Conservation (phyloP, 1,140 invertebrate genomes). For the Papilio helenus region DNA sequence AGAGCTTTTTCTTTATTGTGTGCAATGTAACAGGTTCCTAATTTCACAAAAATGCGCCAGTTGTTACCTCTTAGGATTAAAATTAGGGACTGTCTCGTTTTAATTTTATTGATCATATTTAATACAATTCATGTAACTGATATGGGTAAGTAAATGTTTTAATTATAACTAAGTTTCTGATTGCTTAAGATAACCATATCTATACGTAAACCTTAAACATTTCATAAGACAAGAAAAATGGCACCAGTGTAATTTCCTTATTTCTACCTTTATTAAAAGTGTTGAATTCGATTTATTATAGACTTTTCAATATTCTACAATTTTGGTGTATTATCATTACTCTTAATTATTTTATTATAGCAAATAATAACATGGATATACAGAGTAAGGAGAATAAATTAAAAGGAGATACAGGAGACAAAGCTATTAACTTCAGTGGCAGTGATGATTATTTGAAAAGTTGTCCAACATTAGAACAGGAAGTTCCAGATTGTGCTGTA, state of each 20-base stretch:
- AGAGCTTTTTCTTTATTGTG: not conserved
- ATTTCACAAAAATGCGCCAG: slow-evolving; percentile 50
- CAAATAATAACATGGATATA: slow-evolving; percentile 76
- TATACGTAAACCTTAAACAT: not conserved
- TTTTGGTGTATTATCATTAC: not conserved
- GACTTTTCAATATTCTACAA: not conserved
- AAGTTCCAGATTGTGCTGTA: slow-evolving; percentile 74
- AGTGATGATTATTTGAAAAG: slow-evolving; percentile 75
- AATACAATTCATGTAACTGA: slow-evolving; percentile 77
- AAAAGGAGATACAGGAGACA: slow-evolving; percentile 65
- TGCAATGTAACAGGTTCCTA: slow-evolving; percentile 16
- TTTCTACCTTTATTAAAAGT: too few relatives aligned
- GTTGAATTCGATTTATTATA: not conserved
- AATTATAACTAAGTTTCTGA: not conserved
- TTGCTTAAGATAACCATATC: not conserved
- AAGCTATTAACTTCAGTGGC: slow-evolving; percentile 66
- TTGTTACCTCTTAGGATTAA: slow-evolving; percentile 63
- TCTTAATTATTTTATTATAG: slow-evolving; percentile 50
- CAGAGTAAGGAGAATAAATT: slow-evolving; percentile 70
- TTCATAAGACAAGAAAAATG: not conserved
- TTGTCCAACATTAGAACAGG: slow-evolving; percentile 60
- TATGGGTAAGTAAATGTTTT: slow-evolving; percentile 64
- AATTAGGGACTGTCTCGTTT: slow-evolving; percentile 72
- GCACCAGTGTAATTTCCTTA: too few relatives aligned
- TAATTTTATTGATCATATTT: slow-evolving; percentile 75